Base-by-base conservation (phyloP, 2,113 vertebrate species). In the Gallinago undulata region DNA sequence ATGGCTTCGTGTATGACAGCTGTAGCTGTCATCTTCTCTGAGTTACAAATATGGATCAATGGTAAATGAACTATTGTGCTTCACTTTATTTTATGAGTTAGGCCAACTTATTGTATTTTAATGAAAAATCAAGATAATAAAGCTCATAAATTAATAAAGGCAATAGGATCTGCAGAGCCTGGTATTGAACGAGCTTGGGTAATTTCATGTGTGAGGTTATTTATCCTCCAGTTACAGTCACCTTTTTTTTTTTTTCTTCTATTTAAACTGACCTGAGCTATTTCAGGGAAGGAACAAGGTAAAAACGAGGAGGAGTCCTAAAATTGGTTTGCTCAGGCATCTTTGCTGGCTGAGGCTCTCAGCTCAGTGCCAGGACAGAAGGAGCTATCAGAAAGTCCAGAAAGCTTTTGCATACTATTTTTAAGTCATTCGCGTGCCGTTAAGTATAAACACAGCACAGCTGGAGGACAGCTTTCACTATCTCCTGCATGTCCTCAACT, bases 41-140 rank as follows among this genome's bases (percentile, higher is more conserved):
- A 90, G 19, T 80, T 94, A 81, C 87, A 90, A 81, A 90, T 73
- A 94, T 2, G 53, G 81, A 85, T 94, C 84, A 83, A 85, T 87
- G 28, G 64, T 84, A 89, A 89, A 95, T 79, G 74, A 97, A 91
- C 78, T 85, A 79, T 73, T 78, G 51, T 72, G 78, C 84, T 73
- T 73, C 35, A 31, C 53, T 96, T 91, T 82, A 2, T 70, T 94
- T 94, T 75, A 95, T 87, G 45, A 87, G 28, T 76, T 82, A 83
- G 78, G 57, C 24, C 63, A 87, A 69, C 37, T 83, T 83, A 94
- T 6, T 93, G 75, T 80, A 95, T 94, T 92, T 76, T 94, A 94
- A 95, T 77, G 83, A 94, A 96, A 93, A 94, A 92, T 93, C 92
- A 93, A 76, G 94, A 92, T 93, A 92, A 92, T 92, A 93, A 96